phyloP scores from a whole-genome alignment of 1,140 invertebrate genomes.

The Agrilus planipennis region DNA sequence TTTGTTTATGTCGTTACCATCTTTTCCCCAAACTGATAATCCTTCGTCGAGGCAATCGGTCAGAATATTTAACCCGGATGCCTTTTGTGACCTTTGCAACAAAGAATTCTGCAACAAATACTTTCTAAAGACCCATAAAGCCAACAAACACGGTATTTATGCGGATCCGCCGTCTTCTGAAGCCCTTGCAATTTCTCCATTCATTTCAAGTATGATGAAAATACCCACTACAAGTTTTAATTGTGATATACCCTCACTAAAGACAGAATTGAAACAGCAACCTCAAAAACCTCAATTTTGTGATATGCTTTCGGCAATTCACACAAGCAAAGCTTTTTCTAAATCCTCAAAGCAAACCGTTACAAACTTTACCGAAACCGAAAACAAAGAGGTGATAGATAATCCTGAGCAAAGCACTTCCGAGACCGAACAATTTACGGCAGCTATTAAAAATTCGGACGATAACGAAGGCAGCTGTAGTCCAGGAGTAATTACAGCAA shows the following conservation, averaged over 20 bases:
- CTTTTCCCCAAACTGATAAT: slow-evolving; percentile 37
- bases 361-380: slow-evolving; percentile 15
- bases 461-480: slow-evolving; percentile 18
- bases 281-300: slow-evolving; percentile 15
- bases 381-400: slow-evolving; percentile 16
- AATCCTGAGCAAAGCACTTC: slow-evolving; percentile 22
- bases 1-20: slow-evolving; percentile 33
- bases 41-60: slow-evolving; percentile 50
- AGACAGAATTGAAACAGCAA: slow-evolving; percentile 29
- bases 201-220: slow-evolving; percentile 21
- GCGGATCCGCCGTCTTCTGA: slow-evolving; percentile 44
- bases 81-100: slow-evolving; percentile 93
- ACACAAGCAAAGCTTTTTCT: slow-evolving; percentile 18
- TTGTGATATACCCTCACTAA: slow-evolving; percentile 33
- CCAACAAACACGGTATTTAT: slow-evolving; percentile 88
- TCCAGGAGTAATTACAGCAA: slow-evolving; percentile 22
- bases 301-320: too few relatives aligned
- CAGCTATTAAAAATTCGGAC: slow-evolving; percentile 2
- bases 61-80: slow-evolving; percentile 87
- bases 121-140: slow-evolving; percentile 95
- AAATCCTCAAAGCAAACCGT: slow-evolving; percentile 16
- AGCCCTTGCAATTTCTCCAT: slow-evolving; percentile 24
- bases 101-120: slow-evolving; percentile 99
- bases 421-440: slow-evolving; percentile 21
- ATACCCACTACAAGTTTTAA: slow-evolving; percentile 28